A percentile compares a stretch with the other conserved stretches of the same genome.
phyloP scores from a whole-genome alignment of 1,140 invertebrate species.

The Teleopsis dalmanni region DNA sequence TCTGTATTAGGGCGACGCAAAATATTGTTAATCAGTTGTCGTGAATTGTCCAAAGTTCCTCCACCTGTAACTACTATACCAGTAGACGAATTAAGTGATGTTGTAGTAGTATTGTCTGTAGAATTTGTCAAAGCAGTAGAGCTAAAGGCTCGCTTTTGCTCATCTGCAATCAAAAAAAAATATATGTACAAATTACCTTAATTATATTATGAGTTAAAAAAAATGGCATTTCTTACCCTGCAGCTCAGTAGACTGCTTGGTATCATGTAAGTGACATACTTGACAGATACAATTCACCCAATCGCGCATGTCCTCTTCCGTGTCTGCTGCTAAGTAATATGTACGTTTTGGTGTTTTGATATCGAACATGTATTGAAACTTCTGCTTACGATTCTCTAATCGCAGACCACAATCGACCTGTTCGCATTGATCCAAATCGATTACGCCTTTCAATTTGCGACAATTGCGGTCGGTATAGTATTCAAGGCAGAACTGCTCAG shows the following conservation, averaged over 20 bases:
- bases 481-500: constrained; percentile 86
- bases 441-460: constrained; percentile 79
- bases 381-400: constrained; percentile 71
- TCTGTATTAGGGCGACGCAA: constrained; percentile 23
- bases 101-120: constrained; percentile 36
- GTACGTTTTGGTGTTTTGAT: constrained; percentile 79
- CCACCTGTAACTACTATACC: constrained; percentile 19
- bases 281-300: constrained; percentile 93
- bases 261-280: constrained; percentile 76
- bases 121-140: constrained; percentile 33
- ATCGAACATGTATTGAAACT: constrained; percentile 81
- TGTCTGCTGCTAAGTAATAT: constrained; percentile 87
- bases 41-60: constrained; percentile 7
- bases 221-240: constrained; percentile 23
- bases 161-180: constrained; percentile 19
- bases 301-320: constrained; percentile 84
- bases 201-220: neutral
- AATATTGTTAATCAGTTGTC: constrained; percentile 7
- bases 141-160: constrained; percentile 33
- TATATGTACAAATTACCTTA: constrained; percentile 1
- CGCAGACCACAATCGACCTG: constrained; percentile 85
- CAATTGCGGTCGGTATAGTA: constrained; percentile 86
- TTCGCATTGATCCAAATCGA: constrained; percentile 91
- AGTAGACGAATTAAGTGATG: constrained; percentile 32
- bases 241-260: constrained; percentile 33